Base-by-base conservation (phyloP, 2,797 vertebrate genomes). In the Orestias chungarensis region DNA sequence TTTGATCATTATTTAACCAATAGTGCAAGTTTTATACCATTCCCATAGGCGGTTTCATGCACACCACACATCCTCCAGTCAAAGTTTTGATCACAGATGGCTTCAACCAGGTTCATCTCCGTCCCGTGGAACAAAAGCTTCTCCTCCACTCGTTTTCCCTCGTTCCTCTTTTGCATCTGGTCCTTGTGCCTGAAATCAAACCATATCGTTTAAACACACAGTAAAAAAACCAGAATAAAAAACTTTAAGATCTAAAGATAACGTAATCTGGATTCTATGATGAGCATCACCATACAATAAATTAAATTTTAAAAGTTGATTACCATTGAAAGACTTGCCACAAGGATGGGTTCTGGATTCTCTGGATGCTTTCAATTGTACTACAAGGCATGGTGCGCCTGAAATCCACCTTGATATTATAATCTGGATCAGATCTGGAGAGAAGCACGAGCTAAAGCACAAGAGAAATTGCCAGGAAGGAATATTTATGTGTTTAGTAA, bases 311-410 rank as follows among this genome's bases (percentile, higher is more conserved):
- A 12, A 12, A 9, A 47, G 15, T 55, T n/a, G 68, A 43, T 35
- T 94, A 97, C 96, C 96, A 96, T 11, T 96, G 94, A 85, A 95
- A 97, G 31, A 95, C 86, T 75, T 82, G 93, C 96, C 96, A 97
- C 80, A 97, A 92, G 33, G 93, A 94, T 0, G 86, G 91, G 77
- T 97, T 97, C 91, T 97, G 96, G 84, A 97, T 93, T 86, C 96
- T 95, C 38, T 92, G 64, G 68, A 97, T 94, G 73, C 70, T 93
- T 70, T 43, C 78, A 65, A 97, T 93, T 25, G 1, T 71, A 25
- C 84, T 86, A 7, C 0, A 74, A 15, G 92, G 80, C 94, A 98
- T 93, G 0, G 97, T 99, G 27, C 65, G 59, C 59, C 82, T 89
- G 68, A 99, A 99, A 86, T 95, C 83, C 57, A 0, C 52, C 70